phyloP scores from a whole-genome alignment of 2,888 invertebrate genomes.

The Drosophila nigritarsus region DNA sequence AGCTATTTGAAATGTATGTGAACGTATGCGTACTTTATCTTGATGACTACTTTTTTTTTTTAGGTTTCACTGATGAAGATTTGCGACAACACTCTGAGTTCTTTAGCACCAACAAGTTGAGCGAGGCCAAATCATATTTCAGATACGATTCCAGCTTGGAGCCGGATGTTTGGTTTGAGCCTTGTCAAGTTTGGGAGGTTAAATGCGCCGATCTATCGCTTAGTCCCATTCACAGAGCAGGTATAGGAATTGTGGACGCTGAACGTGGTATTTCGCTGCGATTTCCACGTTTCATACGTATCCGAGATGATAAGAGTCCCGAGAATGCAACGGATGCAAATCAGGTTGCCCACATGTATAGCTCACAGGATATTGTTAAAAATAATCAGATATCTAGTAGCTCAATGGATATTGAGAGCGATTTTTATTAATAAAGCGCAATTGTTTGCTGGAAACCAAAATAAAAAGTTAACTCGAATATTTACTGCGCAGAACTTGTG shows the following conservation, averaged over 20 bases:
- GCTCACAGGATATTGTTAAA: constrained; percentile 95
- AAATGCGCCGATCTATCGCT: constrained; percentile 98
- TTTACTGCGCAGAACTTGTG: constrained; percentile 38
- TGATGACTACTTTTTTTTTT: constrained; percentile 75
- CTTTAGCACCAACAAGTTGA: constrained; percentile 91
- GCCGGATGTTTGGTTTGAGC: constrained; percentile 96
- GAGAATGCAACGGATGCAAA: constrained; percentile 96
- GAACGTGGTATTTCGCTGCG: constrained; percentile 97
- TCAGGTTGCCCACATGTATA: constrained; percentile 96
- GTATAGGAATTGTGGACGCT: constrained; percentile 93
- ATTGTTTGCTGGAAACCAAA: background rate
- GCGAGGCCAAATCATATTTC: constrained; percentile 92
- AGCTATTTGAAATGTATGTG: background rate
- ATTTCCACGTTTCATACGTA: constrained; percentile 95
- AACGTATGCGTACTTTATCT: background rate
- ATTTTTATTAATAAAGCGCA: constrained; percentile 79
- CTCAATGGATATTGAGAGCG: constrained; percentile 76
- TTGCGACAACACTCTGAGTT: constrained; percentile 91
- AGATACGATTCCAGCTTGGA: constrained; percentile 90
- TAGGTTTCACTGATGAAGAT: constrained; percentile 97
- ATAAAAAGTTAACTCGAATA: constrained; percentile 22
- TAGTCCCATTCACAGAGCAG: constrained; percentile 97
- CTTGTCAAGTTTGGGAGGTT: constrained; percentile 97
- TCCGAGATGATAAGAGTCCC: constrained; percentile 95
- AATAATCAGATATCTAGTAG: constrained; percentile 86